Base-by-base conservation (phyloP, 2,888 invertebrate species). In the Sceliomorpha sp. region DNA sequence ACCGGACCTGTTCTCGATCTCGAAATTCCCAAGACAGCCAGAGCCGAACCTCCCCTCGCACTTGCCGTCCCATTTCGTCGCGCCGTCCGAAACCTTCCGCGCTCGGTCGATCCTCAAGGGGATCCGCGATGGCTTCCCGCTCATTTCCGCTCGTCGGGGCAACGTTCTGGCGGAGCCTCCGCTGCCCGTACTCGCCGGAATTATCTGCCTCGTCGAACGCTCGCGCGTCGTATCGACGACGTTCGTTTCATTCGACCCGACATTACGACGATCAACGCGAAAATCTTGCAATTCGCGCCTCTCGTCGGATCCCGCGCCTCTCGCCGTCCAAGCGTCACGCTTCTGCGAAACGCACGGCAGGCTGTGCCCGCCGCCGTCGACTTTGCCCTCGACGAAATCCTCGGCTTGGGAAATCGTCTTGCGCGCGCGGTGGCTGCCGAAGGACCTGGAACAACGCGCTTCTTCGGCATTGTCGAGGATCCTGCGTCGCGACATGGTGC, bases 391-490 rank as follows among this genome's bases (percentile, higher is more conserved):
- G n/a, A 12, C 40, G 1, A 14, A 20, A 6, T 14, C 17, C 1
- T 36, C 9, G 2, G 10, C n/a, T 15, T 12, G 31, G 2, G 44
- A 44, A 13, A 15, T 26, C 29, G 8, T 29, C n/a, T n/a, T n/a
- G n/a, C n/a, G n/a, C n/a, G n/a, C 48, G 37, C 62, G 34, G 37
- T 14, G 68, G 27, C 48, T 60, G 15, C 9, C 72, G 42, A 60
- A 48, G 36, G 53, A 71, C 29, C 42, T 72, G 31, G 8, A 39
- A 39, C 48, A 45, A 59, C 40, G 72, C 14, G 66, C 34, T 3
- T 81, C 81, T 20, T 73, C 77, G 8, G 70, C 79, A 32, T 81
- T 85, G 12, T 75, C 77, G 60, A 87, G 83, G 27, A 88, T 87
- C 39, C 84, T 74, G 7, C 77, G 77, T 1, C 87, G 72, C 1